Evolutionary conservation across 2,888 invertebrate species (phyloP), one percentile per base, ranked within the genome.

Genomic region (Drosophila prolongata): DNA sequence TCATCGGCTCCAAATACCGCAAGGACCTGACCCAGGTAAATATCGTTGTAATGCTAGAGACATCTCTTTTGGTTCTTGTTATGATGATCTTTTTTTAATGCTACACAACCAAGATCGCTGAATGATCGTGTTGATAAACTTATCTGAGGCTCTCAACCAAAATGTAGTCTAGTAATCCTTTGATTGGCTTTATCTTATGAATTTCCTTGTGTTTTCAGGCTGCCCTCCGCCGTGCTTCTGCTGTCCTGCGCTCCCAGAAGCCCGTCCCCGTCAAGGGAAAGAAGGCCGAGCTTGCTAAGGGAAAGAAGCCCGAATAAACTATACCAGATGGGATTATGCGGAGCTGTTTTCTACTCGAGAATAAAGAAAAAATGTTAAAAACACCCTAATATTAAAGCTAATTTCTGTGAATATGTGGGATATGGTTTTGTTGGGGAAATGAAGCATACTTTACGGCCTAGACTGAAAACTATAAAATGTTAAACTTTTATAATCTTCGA

Each of bases 191-290:
- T 27, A 43, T 43, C 5, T 79, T 71, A 77, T 57, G 4, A 10
- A 24, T 11, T 46, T 13, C n/a, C 6, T 70, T 40, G 55, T 42
- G 9, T 10, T 82, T 85, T 27, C 72, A 82, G 96, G 96, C 95
- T 91, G 98, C 98, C 57, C 94, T 98, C 61, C 95, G 98, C 73
- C 95, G 97, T 90, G 98, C 98, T 57, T 98, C 98, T 90, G 98
- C 98, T 79, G 96, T 99, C 87, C 94, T 98, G 76, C 95, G 96
- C 81, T 98, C 98, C 60, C 98, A 99, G 93, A 96, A 97, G 93
- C 96, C 97, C 64, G 94, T 96, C 79, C 95, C 96, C 87, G 94
- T 94, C 79, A 98, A 97, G 93, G 93, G 95, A 55, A 96, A 97
- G 93, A 97, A 97, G 65, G 65, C 65, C 47, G 65, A 66, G 66